Base-by-base conservation (phyloP, 2,797 vertebrate species). In the Gouania willdenowi region DNA sequence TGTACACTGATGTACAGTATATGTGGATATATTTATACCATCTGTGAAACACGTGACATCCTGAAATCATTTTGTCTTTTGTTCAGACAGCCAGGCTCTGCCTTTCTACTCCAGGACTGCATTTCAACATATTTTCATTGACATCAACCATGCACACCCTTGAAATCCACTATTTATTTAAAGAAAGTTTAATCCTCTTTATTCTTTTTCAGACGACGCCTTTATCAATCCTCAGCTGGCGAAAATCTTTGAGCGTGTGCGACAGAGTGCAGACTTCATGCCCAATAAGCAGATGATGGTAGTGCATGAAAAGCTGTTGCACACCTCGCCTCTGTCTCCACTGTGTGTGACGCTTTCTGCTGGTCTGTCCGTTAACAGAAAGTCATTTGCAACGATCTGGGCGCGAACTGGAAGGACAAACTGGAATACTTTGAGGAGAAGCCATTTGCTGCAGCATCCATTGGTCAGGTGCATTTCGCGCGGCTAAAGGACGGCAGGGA, bases 201-300 rank as follows among this genome's bases (percentile, higher is more conserved):
- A 4, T 8, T 8, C 27, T 30, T 35, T 3, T 1, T 15, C 68
- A 98, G 94, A 98, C 1, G 94, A 98, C 0, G 91, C 92, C 15
- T 94, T 98, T 57, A 96, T 97, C 60, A 97, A 95, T 59, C 94
- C 95, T 10, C 91, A 95, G 23, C 72, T 98, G 76, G 93, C 94
- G 67, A 95, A 93, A 86, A 91, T 98, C 78, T 98, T 98, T 1
- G 94, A 96, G 53, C 90, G 95, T 0, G 94, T 96, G 17, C 88
- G 94, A 6, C 94, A 97, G 81, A 97, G 93, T 1, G 95, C 95
- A 0, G 95, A 98, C 79, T 98, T 97, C 86, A 98, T 98, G 95
- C 95, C 95, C 0, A 80, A 92, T 36, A 94, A 93, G 37, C 95
- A 98, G 83, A 93, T 97, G 93, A 92, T 65, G 91, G 81, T 84